These are phyloP conservation scores for Platygyra sinensis DNA, from an alignment of 64 coral and sea anemone species.

Conservation along the genomic window DNA sequence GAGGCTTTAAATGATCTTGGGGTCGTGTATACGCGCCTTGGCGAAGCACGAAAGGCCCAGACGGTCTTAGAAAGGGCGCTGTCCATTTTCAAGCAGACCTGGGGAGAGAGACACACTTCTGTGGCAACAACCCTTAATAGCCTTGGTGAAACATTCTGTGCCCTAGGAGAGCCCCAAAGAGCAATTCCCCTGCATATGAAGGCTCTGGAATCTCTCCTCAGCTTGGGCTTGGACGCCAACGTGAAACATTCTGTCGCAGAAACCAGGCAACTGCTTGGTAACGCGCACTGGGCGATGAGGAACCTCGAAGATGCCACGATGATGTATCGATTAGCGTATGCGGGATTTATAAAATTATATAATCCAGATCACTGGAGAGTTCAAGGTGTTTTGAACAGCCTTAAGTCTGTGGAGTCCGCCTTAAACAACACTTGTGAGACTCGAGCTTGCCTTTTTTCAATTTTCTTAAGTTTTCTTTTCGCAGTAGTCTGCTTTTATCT, in stretches of 20 bases:
- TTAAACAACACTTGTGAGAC: background rate
- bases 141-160: constrained; percentile 63
- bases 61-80: constrained; percentile 48
- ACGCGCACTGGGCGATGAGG: constrained; percentile 39
- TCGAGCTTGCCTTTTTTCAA: background rate
- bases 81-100: constrained; percentile 62
- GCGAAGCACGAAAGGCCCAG: constrained; percentile 50
- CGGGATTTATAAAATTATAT: constrained; percentile 48
- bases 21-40: constrained; percentile 60
- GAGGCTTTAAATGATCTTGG: constrained; percentile 79
- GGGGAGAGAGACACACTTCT: constrained; percentile 55
- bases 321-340: constrained; percentile 59
- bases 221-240: background rate
- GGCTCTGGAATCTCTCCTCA: constrained; percentile 53
- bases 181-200: constrained; percentile 48
- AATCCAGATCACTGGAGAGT: constrained; percentile 66
- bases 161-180: constrained; percentile 10
- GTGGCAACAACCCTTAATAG: constrained; percentile 64
- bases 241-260: constrained; percentile 55
- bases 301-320: constrained; percentile 25
- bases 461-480: background rate
- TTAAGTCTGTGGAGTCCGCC: constrained; percentile 8
- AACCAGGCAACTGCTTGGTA: constrained; percentile 56
- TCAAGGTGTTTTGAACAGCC: constrained; percentile 1
- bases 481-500: background rate